These are phyloP conservation scores for Parambassis ranga DNA, from an alignment of 2,797 vertebrate species.

Conservation along the genomic window DNA sequence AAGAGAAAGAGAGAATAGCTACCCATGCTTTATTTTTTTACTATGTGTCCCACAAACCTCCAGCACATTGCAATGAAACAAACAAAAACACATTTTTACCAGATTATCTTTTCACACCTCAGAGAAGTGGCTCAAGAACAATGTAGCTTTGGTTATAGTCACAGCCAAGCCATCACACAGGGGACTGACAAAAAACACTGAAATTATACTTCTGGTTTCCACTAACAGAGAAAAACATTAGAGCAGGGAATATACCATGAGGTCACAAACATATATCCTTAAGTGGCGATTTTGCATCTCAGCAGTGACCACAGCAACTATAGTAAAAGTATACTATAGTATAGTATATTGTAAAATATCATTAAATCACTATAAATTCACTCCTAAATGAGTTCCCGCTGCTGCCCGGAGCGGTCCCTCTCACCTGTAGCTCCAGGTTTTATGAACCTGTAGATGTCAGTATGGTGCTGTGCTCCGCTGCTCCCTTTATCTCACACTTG, in stretches of 20 bases:
- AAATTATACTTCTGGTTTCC: slow-evolving; percentile 39
- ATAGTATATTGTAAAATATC: background rate
- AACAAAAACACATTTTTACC: slow-evolving; percentile 58
- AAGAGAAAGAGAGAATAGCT: background rate
- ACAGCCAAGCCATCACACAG: slow-evolving; percentile 29
- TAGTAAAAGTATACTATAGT: background rate
- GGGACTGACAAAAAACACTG: slow-evolving; percentile 14
- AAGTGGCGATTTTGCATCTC: background rate
- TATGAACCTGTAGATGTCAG: slow-evolving; percentile 83
- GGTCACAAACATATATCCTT: background rate
- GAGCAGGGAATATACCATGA: background rate
- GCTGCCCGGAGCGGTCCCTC: no score
- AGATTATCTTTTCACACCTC: slow-evolving; percentile 47
- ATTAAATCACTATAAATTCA: background rate
- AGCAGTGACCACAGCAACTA: background rate
- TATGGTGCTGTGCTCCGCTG: slow-evolving; percentile 69
- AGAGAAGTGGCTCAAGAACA: slow-evolving; percentile 42
- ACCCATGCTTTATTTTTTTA: slow-evolving; percentile 48
- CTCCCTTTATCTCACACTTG: slow-evolving; percentile 67
- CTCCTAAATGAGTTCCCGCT: no score
- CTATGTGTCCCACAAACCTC: slow-evolving; percentile 55
- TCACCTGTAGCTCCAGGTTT: slow-evolving; percentile 65
- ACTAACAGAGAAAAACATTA: slow-evolving; percentile 27
- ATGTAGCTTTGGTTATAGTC: slow-evolving; percentile 30
- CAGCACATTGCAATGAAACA: slow-evolving; percentile 55